Evolutionary conservation across 2,113 vertebrate genomes (phyloP).

Genomic region (Oncorhynchus gorbuscha): DNA sequence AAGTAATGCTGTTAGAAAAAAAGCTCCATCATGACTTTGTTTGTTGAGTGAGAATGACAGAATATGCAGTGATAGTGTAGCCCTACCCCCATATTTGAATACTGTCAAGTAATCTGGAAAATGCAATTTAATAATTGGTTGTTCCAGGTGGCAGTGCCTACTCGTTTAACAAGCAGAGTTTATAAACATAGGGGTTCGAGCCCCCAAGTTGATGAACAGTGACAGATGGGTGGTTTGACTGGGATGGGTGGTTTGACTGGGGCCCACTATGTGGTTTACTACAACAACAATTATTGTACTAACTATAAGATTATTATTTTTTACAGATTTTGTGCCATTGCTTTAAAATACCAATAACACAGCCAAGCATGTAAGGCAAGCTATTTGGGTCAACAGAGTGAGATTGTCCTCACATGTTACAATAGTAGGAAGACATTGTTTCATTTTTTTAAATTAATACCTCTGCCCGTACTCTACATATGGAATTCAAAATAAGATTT

Average conservation of each 20-base stretch:
- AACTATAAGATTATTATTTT: background rate
- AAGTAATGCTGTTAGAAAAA: background rate
- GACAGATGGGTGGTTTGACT: slow-evolving; percentile 15
- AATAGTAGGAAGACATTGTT: too few species aligned
- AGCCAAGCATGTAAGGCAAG: background rate
- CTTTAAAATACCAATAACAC: background rate
- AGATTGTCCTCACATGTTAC: background rate
- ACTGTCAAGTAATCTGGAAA: background rate
- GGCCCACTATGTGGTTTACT: background rate
- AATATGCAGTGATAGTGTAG: background rate
- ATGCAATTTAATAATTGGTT: slow-evolving; percentile 33
- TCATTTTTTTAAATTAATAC: background rate
- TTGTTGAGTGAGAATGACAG: slow-evolving; percentile 26
- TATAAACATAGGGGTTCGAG: background rate
- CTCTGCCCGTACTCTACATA: background rate
- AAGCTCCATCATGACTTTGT: background rate
- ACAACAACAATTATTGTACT: background rate
- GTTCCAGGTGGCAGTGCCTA: slow-evolving; percentile 18
- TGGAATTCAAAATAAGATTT: background rate
- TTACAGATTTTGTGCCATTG: background rate
- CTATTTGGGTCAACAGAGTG: background rate
- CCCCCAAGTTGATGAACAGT: slow-evolving; percentile 9
- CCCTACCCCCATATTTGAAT: background rate
- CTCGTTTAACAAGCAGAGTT: background rate
- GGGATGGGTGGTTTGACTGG: background rate